phyloP scores from a whole-genome alignment of 2,888 invertebrate species.

The Stratiomys singularior region DNA sequence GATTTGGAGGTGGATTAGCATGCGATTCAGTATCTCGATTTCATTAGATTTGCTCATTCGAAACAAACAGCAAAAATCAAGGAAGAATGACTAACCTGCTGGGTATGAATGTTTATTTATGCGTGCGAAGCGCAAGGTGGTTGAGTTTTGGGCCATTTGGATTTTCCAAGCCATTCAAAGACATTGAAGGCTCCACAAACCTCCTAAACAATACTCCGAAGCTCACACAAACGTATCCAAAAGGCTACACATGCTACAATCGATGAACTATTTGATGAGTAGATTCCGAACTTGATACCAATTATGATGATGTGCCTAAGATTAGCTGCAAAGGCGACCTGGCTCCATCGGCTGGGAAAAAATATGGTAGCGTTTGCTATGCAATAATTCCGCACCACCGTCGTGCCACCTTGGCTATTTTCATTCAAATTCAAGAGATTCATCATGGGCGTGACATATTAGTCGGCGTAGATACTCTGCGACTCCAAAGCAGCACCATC shows the following conservation, averaged over 20 bases:
- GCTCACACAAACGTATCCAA: not conserved
- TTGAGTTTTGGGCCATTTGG: not conserved
- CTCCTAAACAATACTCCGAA: not conserved
- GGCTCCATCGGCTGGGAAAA: not conserved
- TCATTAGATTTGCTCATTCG: too few relatives aligned
- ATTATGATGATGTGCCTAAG: not conserved
- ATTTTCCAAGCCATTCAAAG: slow-evolving; percentile 1
- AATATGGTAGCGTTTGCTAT: not conserved
- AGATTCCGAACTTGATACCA: not conserved
- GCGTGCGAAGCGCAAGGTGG: not conserved
- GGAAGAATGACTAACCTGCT: not conserved
- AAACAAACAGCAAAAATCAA: not conserved
- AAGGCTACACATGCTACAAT: slow-evolving; percentile 1
- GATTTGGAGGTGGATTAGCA: not conserved
- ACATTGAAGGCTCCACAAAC: not conserved
- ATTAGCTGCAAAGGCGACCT: not conserved
- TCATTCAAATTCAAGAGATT: slow-evolving; percentile 21
- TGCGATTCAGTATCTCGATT: not conserved
- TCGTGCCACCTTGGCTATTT: slow-evolving; percentile 14
- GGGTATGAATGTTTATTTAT: not conserved
- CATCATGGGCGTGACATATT: slow-evolving; percentile 38
- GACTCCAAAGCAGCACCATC: not conserved
- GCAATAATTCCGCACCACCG: slow-evolving; percentile 2
- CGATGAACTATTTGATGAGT: not conserved
- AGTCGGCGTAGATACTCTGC: not conserved